Evolutionary conservation across 2,797 vertebrate species (phyloP).

Genomic region (Hippocampus kuda): DNA sequence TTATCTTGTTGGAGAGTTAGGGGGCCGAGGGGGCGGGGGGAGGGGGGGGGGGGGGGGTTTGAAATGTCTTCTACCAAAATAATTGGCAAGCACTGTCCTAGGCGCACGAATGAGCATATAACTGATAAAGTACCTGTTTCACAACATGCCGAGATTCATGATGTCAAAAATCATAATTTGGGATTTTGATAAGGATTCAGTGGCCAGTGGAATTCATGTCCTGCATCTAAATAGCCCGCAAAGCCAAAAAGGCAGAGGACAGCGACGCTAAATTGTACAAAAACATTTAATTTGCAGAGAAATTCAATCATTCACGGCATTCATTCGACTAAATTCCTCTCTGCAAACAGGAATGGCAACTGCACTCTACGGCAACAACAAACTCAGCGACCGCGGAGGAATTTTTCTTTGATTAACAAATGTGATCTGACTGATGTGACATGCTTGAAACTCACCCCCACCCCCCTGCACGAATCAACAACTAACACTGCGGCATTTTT

Average conservation of each 20-base stretch:
- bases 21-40: no score
- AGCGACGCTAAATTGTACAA: neutral
- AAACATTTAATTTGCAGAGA: slow-evolving; percentile 10
- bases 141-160: no score
- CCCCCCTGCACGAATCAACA: slow-evolving; percentile 40
- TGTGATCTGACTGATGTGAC: slow-evolving; percentile 51
- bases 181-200: no score
- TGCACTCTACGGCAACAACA: slow-evolving; percentile 15
- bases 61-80: no score
- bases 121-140: no score
- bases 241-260: neutral
- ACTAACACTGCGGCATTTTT: slow-evolving; percentile 47
- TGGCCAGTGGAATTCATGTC: neutral
- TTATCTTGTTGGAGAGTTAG: no score
- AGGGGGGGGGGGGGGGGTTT: no score
- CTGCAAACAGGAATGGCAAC: neutral
- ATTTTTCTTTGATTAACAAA: slow-evolving; percentile 43
- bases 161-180: no score
- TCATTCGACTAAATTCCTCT: slow-evolving; percentile 34
- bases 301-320: slow-evolving; percentile 20
- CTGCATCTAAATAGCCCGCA: neutral
- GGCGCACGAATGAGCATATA: no score
- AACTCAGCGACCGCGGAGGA: slow-evolving; percentile 13
- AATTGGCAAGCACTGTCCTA: no score
- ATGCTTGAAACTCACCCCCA: slow-evolving; percentile 42